phyloP scores from a whole-genome alignment of 2,113 vertebrate species.

The Nibea coibor region DNA sequence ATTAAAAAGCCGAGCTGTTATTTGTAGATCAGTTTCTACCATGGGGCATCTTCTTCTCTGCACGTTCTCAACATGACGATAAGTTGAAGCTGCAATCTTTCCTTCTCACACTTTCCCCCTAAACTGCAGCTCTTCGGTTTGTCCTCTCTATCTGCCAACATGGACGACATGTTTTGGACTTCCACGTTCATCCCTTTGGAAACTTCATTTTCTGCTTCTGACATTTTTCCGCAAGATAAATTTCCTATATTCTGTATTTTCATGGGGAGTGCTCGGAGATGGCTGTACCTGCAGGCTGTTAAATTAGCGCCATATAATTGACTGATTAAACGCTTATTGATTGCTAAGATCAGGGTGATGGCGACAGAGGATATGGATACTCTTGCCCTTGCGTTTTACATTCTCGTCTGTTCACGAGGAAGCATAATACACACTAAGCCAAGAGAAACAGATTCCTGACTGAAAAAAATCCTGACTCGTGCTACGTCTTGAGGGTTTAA shows the following conservation, averaged over 20 bases:
- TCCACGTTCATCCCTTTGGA: slow-evolving; percentile 69
- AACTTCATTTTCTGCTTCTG: slow-evolving; percentile 78
- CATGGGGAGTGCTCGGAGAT: slow-evolving; percentile 70
- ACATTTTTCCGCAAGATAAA: slow-evolving; percentile 84
- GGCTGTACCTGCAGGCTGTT: slow-evolving; percentile 81
- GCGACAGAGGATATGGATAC: slow-evolving; percentile 72
- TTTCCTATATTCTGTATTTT: slow-evolving; percentile 79
- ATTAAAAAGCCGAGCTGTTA: slow-evolving; percentile 51
- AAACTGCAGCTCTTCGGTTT: slow-evolving; percentile 18
- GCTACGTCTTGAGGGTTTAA: slow-evolving; percentile 32
- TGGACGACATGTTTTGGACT: slow-evolving; percentile 65
- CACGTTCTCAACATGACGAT: slow-evolving; percentile 23
- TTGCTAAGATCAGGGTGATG: slow-evolving; percentile 77
- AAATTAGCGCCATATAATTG: slow-evolving; percentile 83
- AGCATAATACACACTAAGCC: slow-evolving; percentile 20
- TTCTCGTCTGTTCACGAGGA: slow-evolving; percentile 55
- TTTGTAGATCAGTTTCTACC: slow-evolving; percentile 57
- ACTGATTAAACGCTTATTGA: slow-evolving; percentile 87
- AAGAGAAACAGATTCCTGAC: slow-evolving; percentile 29
- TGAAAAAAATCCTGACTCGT: slow-evolving; percentile 24
- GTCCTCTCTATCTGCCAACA: slow-evolving; percentile 64
- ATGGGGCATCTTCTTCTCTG: slow-evolving; percentile 39
- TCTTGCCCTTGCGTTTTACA: slow-evolving; percentile 72
- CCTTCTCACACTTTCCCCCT: slow-evolving; percentile 1
- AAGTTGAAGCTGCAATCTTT: slow-evolving; percentile 41